Conservation (phyloP, 2,888 invertebrate species). For the Campoplex nolae region DNA sequence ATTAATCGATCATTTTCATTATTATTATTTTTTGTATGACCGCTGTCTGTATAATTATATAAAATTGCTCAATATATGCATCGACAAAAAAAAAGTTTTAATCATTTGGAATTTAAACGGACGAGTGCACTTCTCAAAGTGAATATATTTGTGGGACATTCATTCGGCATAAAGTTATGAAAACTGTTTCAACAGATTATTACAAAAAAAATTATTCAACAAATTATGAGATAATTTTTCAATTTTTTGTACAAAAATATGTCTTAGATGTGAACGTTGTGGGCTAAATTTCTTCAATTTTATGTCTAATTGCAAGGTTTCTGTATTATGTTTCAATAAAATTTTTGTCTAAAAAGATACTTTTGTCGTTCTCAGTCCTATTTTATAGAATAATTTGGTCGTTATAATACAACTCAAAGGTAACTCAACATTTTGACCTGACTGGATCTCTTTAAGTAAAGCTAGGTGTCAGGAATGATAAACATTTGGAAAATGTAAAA, state of each 20-base stretch:
- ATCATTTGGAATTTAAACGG: background rate
- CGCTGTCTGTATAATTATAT: background rate
- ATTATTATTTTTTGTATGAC: background rate
- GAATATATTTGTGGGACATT: background rate
- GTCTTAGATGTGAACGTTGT: too few species aligned
- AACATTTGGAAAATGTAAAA: slow-evolving; percentile 4
- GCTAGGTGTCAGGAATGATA: slow-evolving; percentile 45
- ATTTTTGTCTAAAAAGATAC: background rate
- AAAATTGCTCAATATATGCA: background rate
- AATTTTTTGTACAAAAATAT: too few species aligned
- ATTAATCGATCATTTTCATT: background rate
- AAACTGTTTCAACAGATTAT: too few species aligned
- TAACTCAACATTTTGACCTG: slow-evolving; percentile 28
- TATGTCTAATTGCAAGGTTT: background rate
- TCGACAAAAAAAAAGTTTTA: background rate
- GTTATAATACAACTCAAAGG: background rate
- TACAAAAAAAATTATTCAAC: too few species aligned
- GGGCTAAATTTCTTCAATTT: too few species aligned
- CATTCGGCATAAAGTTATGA: too few species aligned
- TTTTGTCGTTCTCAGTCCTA: background rate
- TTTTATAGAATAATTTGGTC: background rate
- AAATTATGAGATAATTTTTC: too few species aligned
- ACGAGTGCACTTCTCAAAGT: background rate
- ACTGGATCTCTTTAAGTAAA: slow-evolving; percentile 35
- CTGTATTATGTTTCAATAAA: background rate